Percentiles rank a stretch among this genome's conserved stretches.
These are phyloP conservation scores for Drosophila ustulata DNA, from an alignment of 2,888 invertebrate genomes.

Conservation along the genomic window DNA sequence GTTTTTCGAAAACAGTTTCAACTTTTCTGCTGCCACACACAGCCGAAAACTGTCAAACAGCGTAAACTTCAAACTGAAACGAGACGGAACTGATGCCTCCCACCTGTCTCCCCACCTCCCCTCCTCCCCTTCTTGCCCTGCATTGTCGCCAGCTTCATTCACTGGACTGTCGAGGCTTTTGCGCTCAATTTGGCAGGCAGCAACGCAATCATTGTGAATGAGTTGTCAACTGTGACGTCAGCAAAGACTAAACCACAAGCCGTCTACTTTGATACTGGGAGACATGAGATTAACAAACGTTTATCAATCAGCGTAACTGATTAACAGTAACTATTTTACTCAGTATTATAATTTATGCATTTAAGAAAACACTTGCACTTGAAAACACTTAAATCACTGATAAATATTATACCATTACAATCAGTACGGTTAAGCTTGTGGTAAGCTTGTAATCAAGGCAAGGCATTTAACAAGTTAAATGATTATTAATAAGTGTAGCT, in stretches of 20 bases:
- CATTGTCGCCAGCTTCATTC: slow-evolving; percentile 13
- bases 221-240: slow-evolving; percentile 64
- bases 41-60: slow-evolving; percentile 70
- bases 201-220: slow-evolving; percentile 63
- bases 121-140: not conserved
- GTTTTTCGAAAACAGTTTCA: slow-evolving; percentile 51
- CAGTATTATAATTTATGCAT: no score
- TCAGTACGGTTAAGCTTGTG: not conserved
- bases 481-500: not conserved
- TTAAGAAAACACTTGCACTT: no score
- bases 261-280: not conserved
- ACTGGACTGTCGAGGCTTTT: slow-evolving; percentile 68
- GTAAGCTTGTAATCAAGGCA: not conserved
- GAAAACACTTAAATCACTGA: no score
- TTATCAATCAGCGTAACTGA: not conserved
- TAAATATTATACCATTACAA: no score
- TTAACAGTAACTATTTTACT: no score
- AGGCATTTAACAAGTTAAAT: no score
- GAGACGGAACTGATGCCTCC: slow-evolving; percentile 79
- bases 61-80: slow-evolving; percentile 80
- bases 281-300: not conserved
- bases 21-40: slow-evolving; percentile 59
- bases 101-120: slow-evolving; percentile 50
- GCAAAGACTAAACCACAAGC: slow-evolving; percentile 19
- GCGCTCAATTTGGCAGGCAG: slow-evolving; percentile 76